Percentiles rank a stretch among this genome's conserved stretches.
Evolutionary conservation across 2,888 invertebrate genomes (phyloP).

Genomic region (Ypsolopha scabrella): DNA sequence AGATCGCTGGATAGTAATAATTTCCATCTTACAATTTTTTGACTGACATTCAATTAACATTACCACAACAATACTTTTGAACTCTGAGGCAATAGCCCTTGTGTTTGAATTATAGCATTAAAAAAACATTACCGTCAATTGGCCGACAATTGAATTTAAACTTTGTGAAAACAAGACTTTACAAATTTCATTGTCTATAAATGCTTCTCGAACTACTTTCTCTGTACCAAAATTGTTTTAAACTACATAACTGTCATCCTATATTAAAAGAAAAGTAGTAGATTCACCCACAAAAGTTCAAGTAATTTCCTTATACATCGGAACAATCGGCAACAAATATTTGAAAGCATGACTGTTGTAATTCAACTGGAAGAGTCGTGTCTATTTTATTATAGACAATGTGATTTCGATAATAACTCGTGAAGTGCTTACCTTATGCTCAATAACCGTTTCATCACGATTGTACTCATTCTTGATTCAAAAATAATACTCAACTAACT

Average conservation of each 20-base stretch:
- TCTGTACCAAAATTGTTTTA: not conserved
- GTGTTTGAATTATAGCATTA: not conserved
- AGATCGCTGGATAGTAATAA: too few species aligned
- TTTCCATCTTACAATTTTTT: too few species aligned
- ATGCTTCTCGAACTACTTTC: not conserved
- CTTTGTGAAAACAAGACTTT: not conserved
- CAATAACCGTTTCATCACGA: not conserved
- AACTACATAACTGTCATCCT: not conserved
- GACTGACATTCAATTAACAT: too few species aligned
- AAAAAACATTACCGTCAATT: too few species aligned
- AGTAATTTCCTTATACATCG: not conserved
- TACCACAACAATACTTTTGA: too few species aligned
- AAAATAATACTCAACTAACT: not conserved
- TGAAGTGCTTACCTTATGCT: not conserved
- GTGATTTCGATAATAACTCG: not conserved
- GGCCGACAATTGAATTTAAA: too few species aligned
- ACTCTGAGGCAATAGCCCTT: too few species aligned
- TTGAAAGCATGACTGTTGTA: slow-evolving; percentile 8
- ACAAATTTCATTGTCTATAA: not conserved
- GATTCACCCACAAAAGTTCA: not conserved
- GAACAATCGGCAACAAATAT: slow-evolving; percentile 6
- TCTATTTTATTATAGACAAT: slow-evolving; percentile 1
- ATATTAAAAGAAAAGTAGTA: slow-evolving; percentile 1
- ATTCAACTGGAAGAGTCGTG: not conserved
- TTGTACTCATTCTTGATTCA: not conserved